Base-by-base conservation (phyloP, 2,113 vertebrate genomes). In the Symphodus melops region DNA sequence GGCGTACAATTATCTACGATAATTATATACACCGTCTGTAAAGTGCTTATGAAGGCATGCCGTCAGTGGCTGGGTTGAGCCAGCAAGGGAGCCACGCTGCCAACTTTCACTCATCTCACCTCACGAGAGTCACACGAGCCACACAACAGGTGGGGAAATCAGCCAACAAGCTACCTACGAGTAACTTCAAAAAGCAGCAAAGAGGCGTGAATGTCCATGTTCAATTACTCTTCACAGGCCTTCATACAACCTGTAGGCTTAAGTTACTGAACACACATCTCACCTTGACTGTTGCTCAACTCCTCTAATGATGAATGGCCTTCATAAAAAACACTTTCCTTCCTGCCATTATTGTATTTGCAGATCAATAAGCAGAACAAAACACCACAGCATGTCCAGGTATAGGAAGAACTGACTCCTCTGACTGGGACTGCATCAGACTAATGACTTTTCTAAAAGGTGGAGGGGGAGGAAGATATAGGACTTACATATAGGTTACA, bases 51-150 rank as follows among this genome's bases (percentile, higher is more conserved):
- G 9, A 21, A 53, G 65, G 60, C 56, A 64, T 33, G 28, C 28
- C 37, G 52, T 69, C 72, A 52, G 66, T 88, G 41, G 68, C 55
- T 77, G 57, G 39, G 42, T 65, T 48, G 78, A 83, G 65, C 75
- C 68, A 72, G 53, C 33, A 51, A 36, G 49, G 25, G 62, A 59
- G 41, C 71, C 72, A 77, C 68, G 52, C 57, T 77, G 74, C 75
- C 87, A 83, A 75, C 87, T 88, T 72, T 77, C 68, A 78, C 69
- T 87, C 69, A 62, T 83, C 68, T 83, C 71, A 73, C 71, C 78
- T 80, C 69, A 8, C 59, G 42, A 63, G 64, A 78, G 55, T 73
- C 20, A 16, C 12, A 70, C 56, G 56, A 81, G 67, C 39, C 6
- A 55, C 78, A 81, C 85, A 82, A 84, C 87, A 87, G 83, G 79